Conservation (phyloP, 2,113 vertebrate species). For the Tyto alba region DNA sequence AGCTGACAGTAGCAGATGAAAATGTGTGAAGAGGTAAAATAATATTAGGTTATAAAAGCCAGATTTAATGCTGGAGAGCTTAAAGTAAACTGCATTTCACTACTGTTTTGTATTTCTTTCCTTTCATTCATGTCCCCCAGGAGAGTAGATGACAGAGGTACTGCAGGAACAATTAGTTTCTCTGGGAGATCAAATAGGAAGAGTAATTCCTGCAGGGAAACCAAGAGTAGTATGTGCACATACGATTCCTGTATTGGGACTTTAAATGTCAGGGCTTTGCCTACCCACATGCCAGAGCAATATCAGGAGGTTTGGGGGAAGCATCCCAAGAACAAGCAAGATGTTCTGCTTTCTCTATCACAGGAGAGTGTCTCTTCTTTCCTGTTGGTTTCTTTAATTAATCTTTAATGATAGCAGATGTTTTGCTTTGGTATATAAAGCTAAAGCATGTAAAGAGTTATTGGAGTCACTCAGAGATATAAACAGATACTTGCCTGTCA, state of each 20-base stretch:
- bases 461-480: not conserved
- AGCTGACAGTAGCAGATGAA: not conserved
- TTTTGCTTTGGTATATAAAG: not conserved
- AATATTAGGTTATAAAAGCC: not conserved
- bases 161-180: not conserved
- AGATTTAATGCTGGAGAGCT: not conserved
- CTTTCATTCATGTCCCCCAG: not conserved
- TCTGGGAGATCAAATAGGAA: not conserved
- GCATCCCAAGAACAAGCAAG: not conserved
- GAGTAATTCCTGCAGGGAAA: not conserved
- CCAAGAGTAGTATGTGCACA: not conserved
- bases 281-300: not conserved
- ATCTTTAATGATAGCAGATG: not conserved
- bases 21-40: not conserved
- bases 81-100: not conserved
- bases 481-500: not conserved
- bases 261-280: not conserved
- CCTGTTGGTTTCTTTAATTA: not conserved
- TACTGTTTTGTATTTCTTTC: not conserved
- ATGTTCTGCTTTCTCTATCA: not conserved
- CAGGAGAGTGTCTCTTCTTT: not conserved
- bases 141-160: not conserved
- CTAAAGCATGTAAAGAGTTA: not conserved
- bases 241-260: not conserved
- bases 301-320: not conserved